These are phyloP conservation scores for Chironomus striatipennis DNA, from an alignment of 1,140 invertebrate species.

Conservation along the genomic window DNA sequence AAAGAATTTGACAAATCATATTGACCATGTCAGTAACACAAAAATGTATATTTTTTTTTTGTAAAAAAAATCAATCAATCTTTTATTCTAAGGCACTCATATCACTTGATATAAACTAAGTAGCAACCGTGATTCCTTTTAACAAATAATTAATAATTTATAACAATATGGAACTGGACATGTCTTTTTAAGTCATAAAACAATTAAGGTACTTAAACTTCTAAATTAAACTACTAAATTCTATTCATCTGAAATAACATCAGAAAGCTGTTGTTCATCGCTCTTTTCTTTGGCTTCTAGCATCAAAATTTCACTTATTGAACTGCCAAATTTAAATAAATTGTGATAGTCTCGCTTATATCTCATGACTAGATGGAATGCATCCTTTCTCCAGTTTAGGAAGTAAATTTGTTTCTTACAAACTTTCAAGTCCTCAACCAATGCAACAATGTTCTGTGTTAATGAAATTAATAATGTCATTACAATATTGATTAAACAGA, in stretches of 20 bases:
- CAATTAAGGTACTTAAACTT: too few relatives aligned
- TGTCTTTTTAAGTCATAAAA: too few relatives aligned
- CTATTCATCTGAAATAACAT: background rate
- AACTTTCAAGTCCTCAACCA: slow-evolving; percentile 33
- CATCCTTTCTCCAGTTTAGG: slow-evolving; percentile 37
- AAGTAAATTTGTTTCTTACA: slow-evolving; percentile 34
- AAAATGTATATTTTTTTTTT: too few relatives aligned
- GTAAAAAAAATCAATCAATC: too few relatives aligned
- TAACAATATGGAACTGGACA: too few relatives aligned
- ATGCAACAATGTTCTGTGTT: slow-evolving; percentile 33
- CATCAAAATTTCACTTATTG: background rate
- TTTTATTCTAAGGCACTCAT: too few relatives aligned
- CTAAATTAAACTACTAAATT: background rate
- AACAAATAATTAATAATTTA: too few relatives aligned
- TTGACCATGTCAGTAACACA: too few relatives aligned
- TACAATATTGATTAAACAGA: background rate
- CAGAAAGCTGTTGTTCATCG: background rate
- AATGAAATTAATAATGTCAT: background rate
- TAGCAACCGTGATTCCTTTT: too few relatives aligned
- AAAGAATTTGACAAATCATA: too few relatives aligned
- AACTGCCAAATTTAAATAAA: background rate
- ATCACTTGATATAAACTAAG: too few relatives aligned
- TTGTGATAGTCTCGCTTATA: background rate
- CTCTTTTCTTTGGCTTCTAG: background rate
- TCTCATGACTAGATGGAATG: slow-evolving; percentile 25